Evolutionary conservation across 2,113 vertebrate genomes (phyloP).

Genomic region (Tricholaema leucomelas): DNA sequence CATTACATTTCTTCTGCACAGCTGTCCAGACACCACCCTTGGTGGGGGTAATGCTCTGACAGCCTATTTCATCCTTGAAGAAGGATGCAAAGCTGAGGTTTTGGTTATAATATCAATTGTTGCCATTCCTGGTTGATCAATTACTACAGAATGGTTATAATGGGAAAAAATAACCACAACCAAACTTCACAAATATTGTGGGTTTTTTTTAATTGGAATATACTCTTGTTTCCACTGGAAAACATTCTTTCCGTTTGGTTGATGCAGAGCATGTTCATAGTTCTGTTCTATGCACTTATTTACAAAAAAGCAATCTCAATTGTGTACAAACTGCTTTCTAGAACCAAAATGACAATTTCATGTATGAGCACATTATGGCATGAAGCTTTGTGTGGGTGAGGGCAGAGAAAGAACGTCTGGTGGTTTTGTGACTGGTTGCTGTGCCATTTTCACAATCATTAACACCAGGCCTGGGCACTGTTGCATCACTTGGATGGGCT

Average conservation of each 20-base stretch:
- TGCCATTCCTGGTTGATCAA: background rate
- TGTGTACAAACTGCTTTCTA: background rate
- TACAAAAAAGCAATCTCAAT: background rate
- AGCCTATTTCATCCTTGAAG: background rate
- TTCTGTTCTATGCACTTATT: background rate
- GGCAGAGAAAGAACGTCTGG: background rate
- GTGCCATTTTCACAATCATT: background rate
- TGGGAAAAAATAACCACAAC: background rate
- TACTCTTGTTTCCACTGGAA: background rate
- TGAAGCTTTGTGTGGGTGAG: background rate
- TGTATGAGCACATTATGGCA: rapidly evolving
- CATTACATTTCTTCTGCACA: too few relatives aligned
- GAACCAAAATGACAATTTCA: background rate
- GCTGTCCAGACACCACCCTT: background rate
- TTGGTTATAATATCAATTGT: background rate
- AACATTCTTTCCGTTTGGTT: background rate
- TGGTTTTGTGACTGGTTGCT: background rate
- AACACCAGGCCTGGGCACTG: background rate
- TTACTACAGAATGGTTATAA: background rate
- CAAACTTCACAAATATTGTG: background rate
- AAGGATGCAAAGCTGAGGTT: background rate
- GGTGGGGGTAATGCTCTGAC: background rate
- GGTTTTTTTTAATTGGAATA: background rate
- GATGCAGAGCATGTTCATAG: background rate
- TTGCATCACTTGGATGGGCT: background rate